phyloP scores from a whole-genome alignment of 1,140 invertebrate species.

The Bombus sibiricus region DNA sequence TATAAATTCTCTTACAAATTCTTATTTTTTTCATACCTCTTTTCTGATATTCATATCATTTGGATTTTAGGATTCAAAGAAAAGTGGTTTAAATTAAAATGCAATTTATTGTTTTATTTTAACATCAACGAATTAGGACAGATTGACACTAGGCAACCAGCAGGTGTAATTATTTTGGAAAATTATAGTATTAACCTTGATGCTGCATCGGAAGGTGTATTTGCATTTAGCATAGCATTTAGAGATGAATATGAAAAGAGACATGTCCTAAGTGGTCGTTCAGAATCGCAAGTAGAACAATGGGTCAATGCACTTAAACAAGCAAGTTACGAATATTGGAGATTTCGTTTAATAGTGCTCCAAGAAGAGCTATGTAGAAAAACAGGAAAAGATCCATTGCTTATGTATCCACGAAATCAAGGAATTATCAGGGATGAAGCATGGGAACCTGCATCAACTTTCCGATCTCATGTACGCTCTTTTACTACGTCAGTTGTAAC shows the following conservation, averaged over 20 bases:
- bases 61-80: conserved; percentile 85
- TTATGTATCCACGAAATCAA: conserved; percentile 86
- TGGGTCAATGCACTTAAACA: conserved; percentile 85
- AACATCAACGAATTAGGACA: conserved; percentile 87
- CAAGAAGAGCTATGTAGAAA: conserved; percentile 84
- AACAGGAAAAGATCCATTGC: conserved; percentile 86
- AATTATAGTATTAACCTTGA: conserved; percentile 87
- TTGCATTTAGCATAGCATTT: conserved; percentile 87
- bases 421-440: conserved; percentile 80
- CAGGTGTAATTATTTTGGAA: conserved; percentile 87
- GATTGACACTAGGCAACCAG: conserved; percentile 85
- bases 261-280: conserved; percentile 86
- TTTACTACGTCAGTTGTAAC: conserved; percentile 69
- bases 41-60: conserved; percentile 14
- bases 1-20: neutral
- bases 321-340: conserved; percentile 86
- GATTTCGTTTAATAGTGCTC: conserved; percentile 83
- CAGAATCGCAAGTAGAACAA: conserved; percentile 85
- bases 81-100: conserved; percentile 88
- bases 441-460: conserved; percentile 74
- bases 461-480: conserved; percentile 77
- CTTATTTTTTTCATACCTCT: neutral
- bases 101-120: conserved; percentile 89
- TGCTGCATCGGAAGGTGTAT: conserved; percentile 84
- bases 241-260: conserved; percentile 87